Percentiles rank a stretch among this genome's conserved stretches.
Evolutionary conservation across 2,113 vertebrate species (phyloP).

Genomic region (Ceyx margarethae): DNA sequence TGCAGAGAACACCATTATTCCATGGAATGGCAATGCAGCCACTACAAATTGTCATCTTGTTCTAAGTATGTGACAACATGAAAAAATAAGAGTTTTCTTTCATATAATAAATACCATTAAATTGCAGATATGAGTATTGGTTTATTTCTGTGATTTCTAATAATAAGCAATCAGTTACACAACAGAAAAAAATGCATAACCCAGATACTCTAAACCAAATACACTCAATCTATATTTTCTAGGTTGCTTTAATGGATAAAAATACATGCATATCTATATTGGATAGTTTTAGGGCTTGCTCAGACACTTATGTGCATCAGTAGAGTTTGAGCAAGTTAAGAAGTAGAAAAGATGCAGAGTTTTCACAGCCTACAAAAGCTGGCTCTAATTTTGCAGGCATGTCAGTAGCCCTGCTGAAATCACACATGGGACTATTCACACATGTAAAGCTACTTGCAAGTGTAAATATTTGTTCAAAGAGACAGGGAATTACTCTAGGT

Average conservation of each 20-base stretch:
- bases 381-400: not conserved
- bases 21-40: not conserved
- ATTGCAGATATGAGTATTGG: not conserved
- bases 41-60: constrained; percentile 44
- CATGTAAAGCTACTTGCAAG: constrained; percentile 5
- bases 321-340: not conserved
- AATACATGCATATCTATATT: not conserved
- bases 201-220: not conserved
- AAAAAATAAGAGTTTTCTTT: not conserved
- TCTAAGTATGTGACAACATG: not conserved
- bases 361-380: not conserved
- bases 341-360: not conserved
- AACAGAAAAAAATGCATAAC: not conserved
- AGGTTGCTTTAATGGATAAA: not conserved
- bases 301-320: not conserved
- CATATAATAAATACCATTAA: not conserved
- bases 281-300: not conserved
- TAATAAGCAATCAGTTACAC: constrained; percentile 15
- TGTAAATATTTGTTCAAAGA: constrained; percentile 23
- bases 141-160: constrained; percentile 12
- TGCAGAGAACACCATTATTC: not conserved
- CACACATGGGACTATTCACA: not conserved
- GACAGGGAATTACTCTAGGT: not conserved
- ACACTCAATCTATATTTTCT: not conserved
- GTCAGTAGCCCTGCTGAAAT: not conserved